Evolutionary conservation across 2,113 vertebrate species (phyloP), one percentile per base, ranked within the genome.

Genomic region (Siniperca chuatsi): DNA sequence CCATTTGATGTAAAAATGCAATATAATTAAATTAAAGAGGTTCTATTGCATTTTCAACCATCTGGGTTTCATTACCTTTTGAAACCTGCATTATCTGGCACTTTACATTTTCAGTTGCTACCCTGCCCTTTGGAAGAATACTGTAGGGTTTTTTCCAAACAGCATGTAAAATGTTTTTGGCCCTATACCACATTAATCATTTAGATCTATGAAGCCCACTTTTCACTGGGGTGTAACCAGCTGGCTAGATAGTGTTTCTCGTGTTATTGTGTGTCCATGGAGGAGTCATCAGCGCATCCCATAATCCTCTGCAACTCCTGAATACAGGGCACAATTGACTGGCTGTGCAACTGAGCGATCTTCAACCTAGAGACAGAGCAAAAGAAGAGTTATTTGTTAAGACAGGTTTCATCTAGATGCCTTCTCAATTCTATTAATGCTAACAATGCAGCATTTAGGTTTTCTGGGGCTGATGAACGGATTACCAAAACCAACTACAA

Each of bases 221-320:
- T 35, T 35, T 62, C 33, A 55, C 29, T n/a, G 16, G 7, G 21
- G 5, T 50, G 8, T 11, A 57, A 64, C 23, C 58, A 23, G 15
- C 10, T 20, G 50, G 12, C 61, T n/a, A n/a, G 29, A 67, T 6
- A 23, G 23, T 40, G 60, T 65, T 68, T 23, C 7, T 64, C 11
- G 0, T 35, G n/a, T 90, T 70, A 92, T 54, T 87, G 87, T 6
- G 75, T 86, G 44, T 86, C 85, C 83, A 82, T 71, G 46, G 85
- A 37, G 11, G 62, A 88, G 54, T 82, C 76, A 4, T 84, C 57
- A 0, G 65, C 33, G 37, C 84, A 77, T 82, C 73, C 84, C 70
- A 95, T 58, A n/a, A 94, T 91, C 79, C 89, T 94, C 75, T 95
- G 84, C 91, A 96, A 61, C 73, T 94, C 83, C 7, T 90, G 52